A percentile compares a stretch with the other conserved stretches of the same genome.
Conservation (phyloP, 2,888 invertebrate genomes). For the Scrobipalpa costella region DNA sequence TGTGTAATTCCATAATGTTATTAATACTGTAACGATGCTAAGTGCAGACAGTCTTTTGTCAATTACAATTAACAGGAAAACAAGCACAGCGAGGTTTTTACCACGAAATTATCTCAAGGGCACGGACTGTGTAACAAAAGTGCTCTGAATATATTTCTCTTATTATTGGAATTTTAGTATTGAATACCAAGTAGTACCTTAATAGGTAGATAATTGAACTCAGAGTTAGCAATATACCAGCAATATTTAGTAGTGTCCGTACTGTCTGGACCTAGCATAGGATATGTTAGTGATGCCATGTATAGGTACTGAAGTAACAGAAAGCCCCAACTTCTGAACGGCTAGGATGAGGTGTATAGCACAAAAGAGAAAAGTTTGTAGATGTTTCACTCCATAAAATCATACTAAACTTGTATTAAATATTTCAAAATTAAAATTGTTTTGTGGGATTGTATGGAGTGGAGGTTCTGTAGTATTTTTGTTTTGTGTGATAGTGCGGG, state of each 20-base stretch:
- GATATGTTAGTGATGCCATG: conserved; percentile 56
- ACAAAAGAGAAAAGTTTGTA: conserved; percentile 8
- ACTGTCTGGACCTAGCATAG: conserved; percentile 67
- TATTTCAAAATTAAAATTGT: conserved; percentile 1
- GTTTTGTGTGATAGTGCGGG: conserved; percentile 47
- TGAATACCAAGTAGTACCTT: conserved; percentile 33
- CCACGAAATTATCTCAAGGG: conserved; percentile 51
- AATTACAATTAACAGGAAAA: conserved; percentile 64
- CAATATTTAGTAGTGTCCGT: conserved; percentile 36
- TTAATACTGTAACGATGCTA: conserved; percentile 49
- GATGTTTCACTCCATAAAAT: conserved; percentile 5
- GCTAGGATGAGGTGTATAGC: conserved; percentile 47
- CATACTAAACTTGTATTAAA: conserved; percentile 30
- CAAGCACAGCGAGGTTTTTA: conserved; percentile 39
- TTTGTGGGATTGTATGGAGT: neutral
- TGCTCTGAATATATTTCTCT: conserved; percentile 24
- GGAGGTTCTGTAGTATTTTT: neutral
- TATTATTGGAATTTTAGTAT: conserved; percentile 20
- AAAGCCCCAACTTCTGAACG: conserved; percentile 65
- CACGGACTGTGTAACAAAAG: conserved; percentile 27
- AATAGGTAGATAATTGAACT: conserved; percentile 25
- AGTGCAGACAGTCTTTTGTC: conserved; percentile 62
- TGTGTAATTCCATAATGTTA: conserved; percentile 23
- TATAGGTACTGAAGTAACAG: conserved; percentile 51
- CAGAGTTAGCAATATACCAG: conserved; percentile 27